Evolutionary conservation across 1,140 invertebrate species (phyloP), one percentile per base, ranked within the genome.

Genomic region (Zaprionus gabonicus): DNA sequence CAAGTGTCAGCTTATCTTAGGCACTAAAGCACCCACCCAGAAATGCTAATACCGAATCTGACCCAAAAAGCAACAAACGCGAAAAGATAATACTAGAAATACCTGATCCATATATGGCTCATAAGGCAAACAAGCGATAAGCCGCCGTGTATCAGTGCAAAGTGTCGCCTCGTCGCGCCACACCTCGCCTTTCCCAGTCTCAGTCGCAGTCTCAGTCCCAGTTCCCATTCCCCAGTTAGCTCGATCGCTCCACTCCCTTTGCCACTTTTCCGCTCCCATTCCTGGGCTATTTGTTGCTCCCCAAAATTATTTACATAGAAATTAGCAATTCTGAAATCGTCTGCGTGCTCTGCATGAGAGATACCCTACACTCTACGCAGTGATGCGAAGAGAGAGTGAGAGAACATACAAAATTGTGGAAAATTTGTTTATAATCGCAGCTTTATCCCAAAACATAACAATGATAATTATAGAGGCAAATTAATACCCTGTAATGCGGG

Each of bases 241-340:
- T 27, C 51, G 27, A 55, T 36, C 28, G 15, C 17, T 38, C 12
- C 46, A 51, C 46, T 51, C 46, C 46, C 46, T 51, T 46, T 46
- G 41, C 7, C 41, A 13, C 57, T 60, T 53, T 25, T 38, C n/a
- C 17, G n/a, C 31, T 31, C 34, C 25, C 49, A 46, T 46, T 57
- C 6, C 9, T 6, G 36, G 9, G 3, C 28, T 62, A 46, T 64
- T 63, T 74, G 51, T 72, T 76, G 85, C 62, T 87, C 57, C 77
- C 71, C 51, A 58, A 81, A 81, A 88, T 83, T 88, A 87, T 87
- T 88, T 87, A 77, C 84, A 87, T 81, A 81, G 46, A 87, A 81
- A 87, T 87, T 87, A 88, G 84, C 84, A 88, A 88, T 81, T 81
- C 64, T 65, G 78, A 86, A 57, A 58, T 49, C 17, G 55, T 49